Conservation (phyloP, 2,888 invertebrate species). For the Himalopsyche kuldschensis region DNA sequence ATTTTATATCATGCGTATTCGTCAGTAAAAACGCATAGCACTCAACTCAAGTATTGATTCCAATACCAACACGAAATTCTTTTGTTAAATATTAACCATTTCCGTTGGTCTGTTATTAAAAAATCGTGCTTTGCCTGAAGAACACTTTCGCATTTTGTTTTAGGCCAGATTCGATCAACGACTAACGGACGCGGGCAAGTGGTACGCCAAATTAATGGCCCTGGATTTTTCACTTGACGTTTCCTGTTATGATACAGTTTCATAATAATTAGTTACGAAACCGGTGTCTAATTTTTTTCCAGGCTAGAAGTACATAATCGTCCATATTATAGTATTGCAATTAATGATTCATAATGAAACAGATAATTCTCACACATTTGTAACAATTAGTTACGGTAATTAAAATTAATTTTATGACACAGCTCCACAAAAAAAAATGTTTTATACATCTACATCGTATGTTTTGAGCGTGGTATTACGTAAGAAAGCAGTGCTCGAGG, state of each 20-base stretch:
- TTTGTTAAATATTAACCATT: background rate
- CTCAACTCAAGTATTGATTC: background rate
- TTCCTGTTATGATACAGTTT: background rate
- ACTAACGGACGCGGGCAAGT: background rate
- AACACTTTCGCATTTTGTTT: background rate
- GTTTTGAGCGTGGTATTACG: too few species aligned
- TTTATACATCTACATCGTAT: too few species aligned
- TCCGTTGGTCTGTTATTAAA: background rate
- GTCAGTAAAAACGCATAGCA: background rate
- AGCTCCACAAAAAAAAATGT: too few species aligned
- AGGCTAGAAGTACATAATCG: too few species aligned
- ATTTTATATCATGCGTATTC: too few species aligned
- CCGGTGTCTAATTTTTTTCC: too few species aligned
- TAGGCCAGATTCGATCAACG: background rate
- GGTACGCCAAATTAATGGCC: background rate
- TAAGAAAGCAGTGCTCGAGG: too few species aligned
- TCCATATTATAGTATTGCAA: too few species aligned
- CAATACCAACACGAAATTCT: background rate
- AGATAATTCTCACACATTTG: too few species aligned
- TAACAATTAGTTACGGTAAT: too few species aligned
- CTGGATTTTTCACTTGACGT: background rate
- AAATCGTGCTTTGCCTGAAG: background rate
- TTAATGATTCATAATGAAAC: too few species aligned
- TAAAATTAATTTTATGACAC: too few species aligned
- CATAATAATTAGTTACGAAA: background rate